Evolutionary conservation across 2,888 invertebrate genomes (phyloP).

Genomic region (Lycocerus yunnanus): DNA sequence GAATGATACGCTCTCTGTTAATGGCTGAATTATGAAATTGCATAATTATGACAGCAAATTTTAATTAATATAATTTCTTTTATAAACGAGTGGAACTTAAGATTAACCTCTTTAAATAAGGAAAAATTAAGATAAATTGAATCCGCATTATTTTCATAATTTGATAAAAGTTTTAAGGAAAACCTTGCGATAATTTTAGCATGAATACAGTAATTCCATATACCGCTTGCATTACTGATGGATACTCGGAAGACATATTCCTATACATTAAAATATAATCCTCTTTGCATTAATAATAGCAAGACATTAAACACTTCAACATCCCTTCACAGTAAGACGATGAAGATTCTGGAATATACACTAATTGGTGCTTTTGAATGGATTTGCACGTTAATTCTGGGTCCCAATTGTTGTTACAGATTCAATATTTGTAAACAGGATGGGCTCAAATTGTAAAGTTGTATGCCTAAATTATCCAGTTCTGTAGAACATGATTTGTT

Average conservation of each 20-base stretch:
- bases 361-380: slow-evolving; percentile 42
- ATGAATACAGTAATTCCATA: background rate
- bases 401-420: slow-evolving; percentile 18
- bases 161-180: no score
- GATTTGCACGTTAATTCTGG: slow-evolving; percentile 33
- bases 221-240: slow-evolving; percentile 14
- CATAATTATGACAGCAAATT: background rate
- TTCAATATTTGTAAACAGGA: slow-evolving; percentile 24
- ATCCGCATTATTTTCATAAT: no score
- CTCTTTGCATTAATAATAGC: slow-evolving; percentile 49
- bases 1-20: background rate
- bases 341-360: slow-evolving; percentile 40
- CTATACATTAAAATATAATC: slow-evolving; percentile 44
- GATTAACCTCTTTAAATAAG: background rate
- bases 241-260: slow-evolving; percentile 21
- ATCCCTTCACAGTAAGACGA: slow-evolving; percentile 41
- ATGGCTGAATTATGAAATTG: background rate
- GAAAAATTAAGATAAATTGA: background rate
- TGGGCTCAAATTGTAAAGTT: slow-evolving; percentile 22
- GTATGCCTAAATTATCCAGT: slow-evolving; percentile 16
- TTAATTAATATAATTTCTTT: background rate
- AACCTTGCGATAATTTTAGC: background rate
- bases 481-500: background rate
- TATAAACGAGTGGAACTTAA: background rate
- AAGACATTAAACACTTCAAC: slow-evolving; percentile 43